Percentiles rank a stretch among this genome's conserved stretches.
phyloP scores from a whole-genome alignment of 2,113 vertebrate genomes.

The Sphyrna mokarran region DNA sequence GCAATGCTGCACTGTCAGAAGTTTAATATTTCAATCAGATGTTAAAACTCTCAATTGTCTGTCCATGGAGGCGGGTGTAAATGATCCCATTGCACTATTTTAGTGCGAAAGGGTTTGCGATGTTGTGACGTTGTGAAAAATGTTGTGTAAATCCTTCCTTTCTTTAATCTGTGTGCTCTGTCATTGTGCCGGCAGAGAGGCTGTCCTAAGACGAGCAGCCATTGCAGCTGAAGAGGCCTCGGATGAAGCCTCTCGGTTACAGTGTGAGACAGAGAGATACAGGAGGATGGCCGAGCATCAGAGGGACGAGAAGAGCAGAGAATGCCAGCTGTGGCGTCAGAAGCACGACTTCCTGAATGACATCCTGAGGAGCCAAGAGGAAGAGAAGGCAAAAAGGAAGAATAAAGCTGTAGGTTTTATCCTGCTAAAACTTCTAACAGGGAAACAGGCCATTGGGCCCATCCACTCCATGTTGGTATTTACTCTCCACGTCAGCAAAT shows the following conservation, averaged over 20 bases:
- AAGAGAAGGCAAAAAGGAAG: conserved; percentile 53
- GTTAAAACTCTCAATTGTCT: too few species aligned
- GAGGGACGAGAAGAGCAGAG: conserved; percentile 48
- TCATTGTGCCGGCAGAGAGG: conserved; percentile 47
- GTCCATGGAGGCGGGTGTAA: too few species aligned
- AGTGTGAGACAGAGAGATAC: conserved; percentile 51
- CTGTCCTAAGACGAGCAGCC: conserved; percentile 45
- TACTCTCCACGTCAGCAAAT: neutral
- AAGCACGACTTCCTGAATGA: conserved; percentile 50
- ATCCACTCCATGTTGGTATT: neutral
- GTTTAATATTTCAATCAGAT: too few species aligned
- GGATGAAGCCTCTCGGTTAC: conserved; percentile 45
- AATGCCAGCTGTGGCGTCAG: conserved; percentile 55
- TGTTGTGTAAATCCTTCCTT: neutral
- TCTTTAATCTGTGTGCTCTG: neutral
- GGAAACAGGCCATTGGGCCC: neutral
- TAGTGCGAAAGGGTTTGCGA: neutral
- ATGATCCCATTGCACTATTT: too few species aligned
- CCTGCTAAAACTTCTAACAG: neutral
- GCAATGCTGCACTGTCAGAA: too few species aligned
- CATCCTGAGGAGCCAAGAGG: conserved; percentile 50
- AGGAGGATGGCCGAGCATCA: conserved; percentile 47
- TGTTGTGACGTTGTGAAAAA: neutral
- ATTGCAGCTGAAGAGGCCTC: conserved; percentile 49
- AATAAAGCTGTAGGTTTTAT: conserved; percentile 53